Conservation (phyloP, 1,140 invertebrate genomes). For the Forficula auricularia region DNA sequence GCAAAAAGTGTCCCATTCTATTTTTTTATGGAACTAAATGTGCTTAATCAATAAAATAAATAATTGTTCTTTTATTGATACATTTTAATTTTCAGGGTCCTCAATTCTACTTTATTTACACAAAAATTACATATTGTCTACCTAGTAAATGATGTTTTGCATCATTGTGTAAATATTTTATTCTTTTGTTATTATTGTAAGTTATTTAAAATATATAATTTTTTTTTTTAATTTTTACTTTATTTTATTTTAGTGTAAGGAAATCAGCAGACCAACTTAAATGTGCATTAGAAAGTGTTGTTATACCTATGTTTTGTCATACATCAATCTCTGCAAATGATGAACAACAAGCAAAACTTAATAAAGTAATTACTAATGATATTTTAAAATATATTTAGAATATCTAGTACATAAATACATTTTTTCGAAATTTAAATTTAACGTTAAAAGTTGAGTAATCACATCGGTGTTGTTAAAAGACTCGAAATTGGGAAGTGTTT, state of each 20-base stretch:
- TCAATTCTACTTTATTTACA: slow-evolving; percentile 59
- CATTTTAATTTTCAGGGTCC: slow-evolving; percentile 47
- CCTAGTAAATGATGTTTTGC: slow-evolving; percentile 90
- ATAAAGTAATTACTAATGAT: too few species aligned
- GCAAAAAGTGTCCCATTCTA: too few species aligned
- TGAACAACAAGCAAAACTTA: slow-evolving; percentile 75
- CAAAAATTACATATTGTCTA: slow-evolving; percentile 93
- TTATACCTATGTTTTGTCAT: slow-evolving; percentile 93
- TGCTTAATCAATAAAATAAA: too few species aligned
- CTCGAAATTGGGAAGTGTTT: background rate
- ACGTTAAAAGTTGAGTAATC: background rate
- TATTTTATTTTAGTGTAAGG: slow-evolving; percentile 50
- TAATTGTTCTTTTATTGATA: too few species aligned
- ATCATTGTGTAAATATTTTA: slow-evolving; percentile 73
- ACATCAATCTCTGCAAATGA: slow-evolving; percentile 58
- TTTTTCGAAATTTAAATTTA: background rate
- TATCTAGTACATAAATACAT: too few species aligned
- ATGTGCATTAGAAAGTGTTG: slow-evolving; percentile 76
- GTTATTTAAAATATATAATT: background rate
- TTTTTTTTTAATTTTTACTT: too few species aligned
- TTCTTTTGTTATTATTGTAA: background rate
- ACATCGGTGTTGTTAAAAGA: background rate
- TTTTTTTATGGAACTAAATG: too few species aligned
- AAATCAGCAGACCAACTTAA: slow-evolving; percentile 87
- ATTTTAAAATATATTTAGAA: too few species aligned